Base-by-base conservation (phyloP, 2,888 invertebrate species). In the Lasius fuliginosus region DNA sequence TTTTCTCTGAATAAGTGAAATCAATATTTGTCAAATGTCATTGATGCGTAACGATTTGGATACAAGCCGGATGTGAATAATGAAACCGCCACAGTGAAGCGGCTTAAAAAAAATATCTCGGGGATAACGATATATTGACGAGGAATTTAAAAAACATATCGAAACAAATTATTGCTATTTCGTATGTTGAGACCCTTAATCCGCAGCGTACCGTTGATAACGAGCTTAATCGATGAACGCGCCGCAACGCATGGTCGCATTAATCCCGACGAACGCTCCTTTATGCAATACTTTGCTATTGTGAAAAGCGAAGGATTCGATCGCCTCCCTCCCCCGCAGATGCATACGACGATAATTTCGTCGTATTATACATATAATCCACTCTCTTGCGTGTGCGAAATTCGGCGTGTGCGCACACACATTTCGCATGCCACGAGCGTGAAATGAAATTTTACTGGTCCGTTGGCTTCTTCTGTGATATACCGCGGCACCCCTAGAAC, bases 391-490 rank as follows among this genome's bases (percentile, higher is more conserved):
- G 15, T 36, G 30, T 33, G 36, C n/a, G 8, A 15, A 9, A 60
- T 30, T n/a, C 42, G 60, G 56, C 40, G 33, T 30, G 8, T 30
- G 30, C 27, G 36, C 62, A 30, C 56, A 1, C 27, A 23, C 15
- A 30, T 73, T 27, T n/a, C 42, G 30, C 67, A 18, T n/a, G 27
- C 53, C 40, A 15, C 56, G 23, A 11, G 79, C 40, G 60, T 30
- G 81, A 82, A 82, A 82, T 77, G 64, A 76, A 68, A 83, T 85
- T 83, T 85, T 79, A 46, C 71, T 74, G 85, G 75, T 49, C 56
- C 40, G 60, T 46, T 64, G 76, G 68, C 56, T 42, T 42, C 58
- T 69, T 79, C 60, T 18, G 23, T 60, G 71, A 79, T 79, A 60
- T 71, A 71, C 40, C 23, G 23, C 67, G 40, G 64, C 36, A 18